Conservation (phyloP, 1,140 invertebrate species). For the Drosophila virilis region DNA sequence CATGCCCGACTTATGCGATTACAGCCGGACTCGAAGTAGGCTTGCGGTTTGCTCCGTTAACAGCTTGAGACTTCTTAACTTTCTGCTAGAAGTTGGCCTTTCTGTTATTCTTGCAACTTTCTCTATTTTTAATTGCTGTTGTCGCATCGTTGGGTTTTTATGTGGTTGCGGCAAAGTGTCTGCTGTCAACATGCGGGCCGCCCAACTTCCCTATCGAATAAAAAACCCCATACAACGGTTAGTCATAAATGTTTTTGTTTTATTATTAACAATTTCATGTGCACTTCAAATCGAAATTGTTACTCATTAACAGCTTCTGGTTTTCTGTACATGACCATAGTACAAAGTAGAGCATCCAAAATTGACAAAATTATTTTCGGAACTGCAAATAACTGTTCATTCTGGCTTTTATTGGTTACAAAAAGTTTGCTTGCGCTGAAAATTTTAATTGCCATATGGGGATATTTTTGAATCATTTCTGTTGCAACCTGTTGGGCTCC, state of each 20-base stretch:
- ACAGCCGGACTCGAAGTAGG: background rate
- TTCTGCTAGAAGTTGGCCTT: constrained; percentile 65
- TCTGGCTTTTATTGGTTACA: too few species aligned
- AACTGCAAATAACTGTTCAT: too few species aligned
- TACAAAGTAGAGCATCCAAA: too few species aligned
- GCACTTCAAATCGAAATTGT: too few species aligned
- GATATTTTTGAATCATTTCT: constrained; percentile 27
- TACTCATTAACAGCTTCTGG: too few species aligned
- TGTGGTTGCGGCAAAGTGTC: constrained; percentile 16
- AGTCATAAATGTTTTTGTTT: too few species aligned
- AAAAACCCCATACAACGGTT: too few species aligned
- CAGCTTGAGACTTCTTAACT: constrained; percentile 74
- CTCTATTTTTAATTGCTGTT: constrained; percentile 77
- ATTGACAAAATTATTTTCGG: too few species aligned
- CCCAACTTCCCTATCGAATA: background rate
- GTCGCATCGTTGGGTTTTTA: constrained; percentile 36
- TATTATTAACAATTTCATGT: too few species aligned
- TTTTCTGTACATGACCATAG: too few species aligned
- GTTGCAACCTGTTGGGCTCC: constrained; percentile 69
- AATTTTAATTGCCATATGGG: background rate
- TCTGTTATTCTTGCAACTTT: constrained; percentile 64
- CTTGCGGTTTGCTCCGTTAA: constrained; percentile 38
- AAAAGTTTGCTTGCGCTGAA: too few species aligned
- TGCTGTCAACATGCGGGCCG: constrained; percentile 23
- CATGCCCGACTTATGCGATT: constrained; percentile 4